phyloP scores from a whole-genome alignment of 2,797 vertebrate genomes.

The Vireo griseus region DNA sequence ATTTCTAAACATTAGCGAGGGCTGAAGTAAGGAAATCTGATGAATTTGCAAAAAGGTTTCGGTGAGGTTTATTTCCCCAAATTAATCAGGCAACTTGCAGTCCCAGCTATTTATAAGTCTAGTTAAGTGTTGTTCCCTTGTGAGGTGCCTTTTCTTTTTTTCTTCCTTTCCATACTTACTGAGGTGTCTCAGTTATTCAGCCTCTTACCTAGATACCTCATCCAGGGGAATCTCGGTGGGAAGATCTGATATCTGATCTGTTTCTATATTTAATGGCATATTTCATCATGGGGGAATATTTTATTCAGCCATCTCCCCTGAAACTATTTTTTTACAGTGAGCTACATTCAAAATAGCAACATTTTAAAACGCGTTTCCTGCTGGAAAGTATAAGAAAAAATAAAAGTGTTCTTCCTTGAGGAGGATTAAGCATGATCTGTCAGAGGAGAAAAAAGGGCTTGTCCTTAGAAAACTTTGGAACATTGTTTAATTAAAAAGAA shows the following conservation, averaged over 20 bases:
- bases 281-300: slow-evolving; percentile 65
- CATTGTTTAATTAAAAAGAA: background rate
- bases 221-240: slow-evolving; percentile 59
- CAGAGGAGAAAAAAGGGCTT: background rate
- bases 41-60: slow-evolving; percentile 62
- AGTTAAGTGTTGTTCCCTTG: slow-evolving; percentile 65
- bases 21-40: slow-evolving; percentile 42
- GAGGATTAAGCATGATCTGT: background rate
- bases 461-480: background rate
- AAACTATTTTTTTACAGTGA: slow-evolving; percentile 38
- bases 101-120: slow-evolving; percentile 74
- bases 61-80: slow-evolving; percentile 51
- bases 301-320: slow-evolving; percentile 46
- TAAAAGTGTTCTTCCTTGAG: background rate
- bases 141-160: slow-evolving; percentile 19
- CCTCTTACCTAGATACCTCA: slow-evolving; percentile 67
- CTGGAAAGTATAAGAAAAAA: background rate
- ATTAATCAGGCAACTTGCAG: slow-evolving; percentile 67
- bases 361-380: background rate
- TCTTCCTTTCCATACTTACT: background rate
- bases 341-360: background rate
- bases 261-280: slow-evolving; percentile 78
- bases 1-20: slow-evolving; percentile 19
- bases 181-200: slow-evolving; percentile 57
- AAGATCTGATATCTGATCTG: slow-evolving; percentile 66